Evolutionary conservation across 2,888 invertebrate species (phyloP), one percentile per base, ranked within the genome.

Genomic region (Ganaspis brasiliensis): DNA sequence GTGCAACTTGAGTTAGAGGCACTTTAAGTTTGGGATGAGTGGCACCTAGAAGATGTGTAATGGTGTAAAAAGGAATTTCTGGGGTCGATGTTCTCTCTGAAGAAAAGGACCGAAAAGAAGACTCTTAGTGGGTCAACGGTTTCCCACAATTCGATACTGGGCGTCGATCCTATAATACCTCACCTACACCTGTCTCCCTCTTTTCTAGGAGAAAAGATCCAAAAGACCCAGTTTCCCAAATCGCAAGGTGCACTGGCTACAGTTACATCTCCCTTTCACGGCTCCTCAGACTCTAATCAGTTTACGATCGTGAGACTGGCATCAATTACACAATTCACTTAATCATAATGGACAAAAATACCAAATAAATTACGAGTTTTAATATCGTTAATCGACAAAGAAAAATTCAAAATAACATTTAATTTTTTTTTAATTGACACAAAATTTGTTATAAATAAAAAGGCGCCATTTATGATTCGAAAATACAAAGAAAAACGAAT

Each of bases 61-160:
- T 72, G 21, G 55, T 57, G 76, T 80, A 77, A 84, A 81, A 79
- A 78, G 76, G 82, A 84, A 83, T 84, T 81, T 81, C 74, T 76
- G 79, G 79, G 81, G 82, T 84, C 82, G 81, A 81, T 74, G 81
- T 78, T 81, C 81, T 77, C 73, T 70, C 76, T 61, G 78, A 78
- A 81, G 79, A 82, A 83, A 84, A 81, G 77, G 79, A 73, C 61
- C 73, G 74, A 71, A 26, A 24, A 52, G 49, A 74, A 37, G 45
- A 52, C 59, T 72, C 52, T 72, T 81, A 84, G 84, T 85, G 81
- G 85, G 84, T 86, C 86, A 85, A 79, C 81, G 81, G 84, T 87
- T 88, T 87, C 85, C 85, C 83, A 85, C 86, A 86, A 87, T 83
- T 81, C 79, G 84, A 85, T 84, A 85, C 86, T 82, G 82, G 83